Percentiles rank a stretch among this genome's conserved stretches.
These are phyloP conservation scores for Chloroceryle amazona DNA, from an alignment of 2,797 vertebrate species.

Conservation along the genomic window DNA sequence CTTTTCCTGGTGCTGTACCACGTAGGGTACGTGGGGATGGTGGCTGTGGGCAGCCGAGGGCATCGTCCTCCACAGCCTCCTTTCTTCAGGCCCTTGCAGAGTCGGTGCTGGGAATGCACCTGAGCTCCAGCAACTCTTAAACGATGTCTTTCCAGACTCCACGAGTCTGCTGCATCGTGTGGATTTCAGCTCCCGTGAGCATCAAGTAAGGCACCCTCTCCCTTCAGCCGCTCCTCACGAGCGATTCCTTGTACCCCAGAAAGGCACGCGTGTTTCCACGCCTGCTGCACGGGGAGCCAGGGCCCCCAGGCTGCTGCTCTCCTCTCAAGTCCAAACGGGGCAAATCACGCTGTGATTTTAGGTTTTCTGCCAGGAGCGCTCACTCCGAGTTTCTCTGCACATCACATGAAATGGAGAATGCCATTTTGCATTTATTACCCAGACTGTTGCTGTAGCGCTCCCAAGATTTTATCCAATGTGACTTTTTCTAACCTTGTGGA, in stretches of 20 bases:
- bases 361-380: background rate
- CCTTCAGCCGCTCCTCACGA: no score
- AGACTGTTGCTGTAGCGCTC: conserved; percentile 58
- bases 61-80: rapidly evolving
- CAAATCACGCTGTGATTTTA: background rate
- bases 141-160: rapidly evolving
- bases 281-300: rapidly evolving
- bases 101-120: rapidly evolving
- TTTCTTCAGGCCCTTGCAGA: background rate
- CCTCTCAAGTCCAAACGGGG: background rate
- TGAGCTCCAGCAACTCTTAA: rapidly evolving
- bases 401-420: conserved; percentile 15
- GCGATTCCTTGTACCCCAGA: background rate
- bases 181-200: no score
- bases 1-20: background rate
- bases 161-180: rapidly evolving
- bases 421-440: conserved; percentile 69
- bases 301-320: background rate
- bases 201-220: rapidly evolving
- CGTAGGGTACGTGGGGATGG: rapidly evolving
- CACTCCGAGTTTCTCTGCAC: background rate
- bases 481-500: conserved; percentile 77
- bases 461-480: conserved; percentile 73
- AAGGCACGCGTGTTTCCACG: rapidly evolving
- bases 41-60: rapidly evolving